Base-by-base conservation (phyloP, 2,797 vertebrate species). In the Neomorphus geoffroyi region DNA sequence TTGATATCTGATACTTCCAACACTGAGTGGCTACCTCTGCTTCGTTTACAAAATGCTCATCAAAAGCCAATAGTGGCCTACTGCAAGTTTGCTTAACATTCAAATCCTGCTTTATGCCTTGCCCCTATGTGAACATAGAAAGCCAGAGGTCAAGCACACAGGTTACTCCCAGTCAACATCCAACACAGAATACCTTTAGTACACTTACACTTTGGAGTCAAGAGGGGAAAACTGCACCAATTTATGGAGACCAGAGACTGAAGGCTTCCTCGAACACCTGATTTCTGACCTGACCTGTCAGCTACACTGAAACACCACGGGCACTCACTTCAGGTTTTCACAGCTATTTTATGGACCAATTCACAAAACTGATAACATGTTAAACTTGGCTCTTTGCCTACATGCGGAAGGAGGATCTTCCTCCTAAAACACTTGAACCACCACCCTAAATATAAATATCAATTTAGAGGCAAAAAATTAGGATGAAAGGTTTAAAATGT, bases 291-390 rank as follows among this genome's bases (percentile, higher is more conserved):
- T 3, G 2, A 54, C 23, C 13, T 22, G 8, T 23, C 39, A 89
- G 39, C 60, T 62, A 57, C 21, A 62, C 11, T 2, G 0, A 56
- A 32, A 64, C 32, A 41, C 27, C 41, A 53, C 0, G 0, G 21
- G 33, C 41, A 80, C 15, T 50, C 22, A 27, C 18, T 28, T 46
- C 22, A 73, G 14, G 26, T 51, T 85, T 50, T 51, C 37, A 88
- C 75, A 67, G 56, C 11, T 71, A 33, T 61, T 74, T 71, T 64
- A 74, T 4, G 9, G 54, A 70, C 30, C n/a, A 48, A n/a, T 61
- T 93, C 48, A 69, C 9, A 69, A 69, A 72, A 53, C 15, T 35
- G 37, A 39, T 8, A 43, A 45, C 7, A 4, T 30, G 26, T 18
- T 50, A 57, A 83, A 74, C 22, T 37, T 32, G 4, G 8, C 16